Percentiles rank a stretch among this genome's conserved stretches.
These are phyloP conservation scores for Anguilla rostrata DNA, from an alignment of 2,113 vertebrate genomes.

Conservation along the genomic window DNA sequence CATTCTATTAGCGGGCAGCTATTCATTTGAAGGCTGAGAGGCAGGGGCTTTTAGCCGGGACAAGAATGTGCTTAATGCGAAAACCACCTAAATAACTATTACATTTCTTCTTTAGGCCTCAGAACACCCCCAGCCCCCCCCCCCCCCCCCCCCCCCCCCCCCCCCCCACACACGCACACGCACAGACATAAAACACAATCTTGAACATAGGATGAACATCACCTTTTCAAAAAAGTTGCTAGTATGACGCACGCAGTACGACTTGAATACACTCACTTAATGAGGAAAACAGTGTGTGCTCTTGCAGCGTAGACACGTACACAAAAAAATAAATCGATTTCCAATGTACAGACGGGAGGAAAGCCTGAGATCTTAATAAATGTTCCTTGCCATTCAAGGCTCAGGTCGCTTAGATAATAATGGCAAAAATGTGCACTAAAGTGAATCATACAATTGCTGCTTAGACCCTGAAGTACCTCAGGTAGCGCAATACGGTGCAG, in stretches of 20 bases:
- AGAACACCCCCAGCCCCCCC: not conserved
- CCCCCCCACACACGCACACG: too few species aligned
- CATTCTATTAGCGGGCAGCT: conserved; percentile 42
- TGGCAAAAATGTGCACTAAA: conserved; percentile 15
- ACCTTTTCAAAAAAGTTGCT: not conserved
- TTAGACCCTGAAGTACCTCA: not conserved
- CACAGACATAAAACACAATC: not conserved
- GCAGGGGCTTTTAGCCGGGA: conserved; percentile 20
- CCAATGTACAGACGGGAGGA: not conserved
- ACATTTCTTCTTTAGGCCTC: not conserved
- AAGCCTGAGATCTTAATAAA: not conserved
- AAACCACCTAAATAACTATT: not conserved
- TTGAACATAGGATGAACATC: not conserved
- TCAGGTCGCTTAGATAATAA: conserved; percentile 27
- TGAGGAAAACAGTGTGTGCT: not conserved
- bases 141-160: too few species aligned
- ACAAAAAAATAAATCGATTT: too few species aligned
- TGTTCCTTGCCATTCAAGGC: not conserved
- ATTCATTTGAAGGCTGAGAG: conserved; percentile 23
- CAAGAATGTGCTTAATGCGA: not conserved
- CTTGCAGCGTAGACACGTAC: too few species aligned
- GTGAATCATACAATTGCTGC: not conserved
- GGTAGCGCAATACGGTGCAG: not conserved
- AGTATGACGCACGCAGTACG: not conserved
- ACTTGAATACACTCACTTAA: not conserved